A percentile compares a stretch with the other conserved stretches of the same genome.
These are phyloP conservation scores for Phrynocephalus vlangalii DNA, from an alignment of 2,797 vertebrate species.

Conservation along the genomic window DNA sequence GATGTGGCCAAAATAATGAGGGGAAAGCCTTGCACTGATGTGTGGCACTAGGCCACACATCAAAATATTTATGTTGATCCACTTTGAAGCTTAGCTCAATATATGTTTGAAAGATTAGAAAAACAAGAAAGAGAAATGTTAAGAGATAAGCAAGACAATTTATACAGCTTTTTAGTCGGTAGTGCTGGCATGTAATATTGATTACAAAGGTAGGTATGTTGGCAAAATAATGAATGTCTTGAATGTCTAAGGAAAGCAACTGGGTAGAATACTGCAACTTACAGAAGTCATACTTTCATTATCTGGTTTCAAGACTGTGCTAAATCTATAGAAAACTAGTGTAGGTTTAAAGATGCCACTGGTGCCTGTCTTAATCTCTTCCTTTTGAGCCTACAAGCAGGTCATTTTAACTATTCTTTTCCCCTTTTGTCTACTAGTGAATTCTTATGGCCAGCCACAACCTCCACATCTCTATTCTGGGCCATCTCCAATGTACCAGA, in stretches of 20 bases:
- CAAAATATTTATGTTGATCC: not conserved
- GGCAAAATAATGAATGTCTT: not conserved
- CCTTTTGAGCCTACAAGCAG: conserved; percentile 39
- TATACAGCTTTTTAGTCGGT: not conserved
- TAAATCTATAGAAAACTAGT: not conserved
- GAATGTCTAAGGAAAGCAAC: conserved; percentile 8
- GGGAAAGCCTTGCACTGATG: not conserved
- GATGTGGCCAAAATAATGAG: not conserved
- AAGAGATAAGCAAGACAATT: not conserved
- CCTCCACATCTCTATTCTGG: conserved; percentile 81
- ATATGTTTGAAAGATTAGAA: not conserved
- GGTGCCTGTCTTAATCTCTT: conserved; percentile 37
- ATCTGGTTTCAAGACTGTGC: not conserved
- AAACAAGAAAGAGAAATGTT: not conserved
- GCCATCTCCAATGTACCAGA: conserved; percentile 82
- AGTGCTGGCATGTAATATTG: not conserved
- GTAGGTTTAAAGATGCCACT: not conserved
- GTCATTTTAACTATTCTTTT: not conserved
- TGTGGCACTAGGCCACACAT: not conserved
- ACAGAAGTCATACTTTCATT: not conserved
- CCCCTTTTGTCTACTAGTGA: conserved; percentile 70
- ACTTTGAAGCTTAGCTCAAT: not conserved
- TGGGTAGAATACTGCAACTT: conserved; percentile 51
- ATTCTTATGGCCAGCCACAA: conserved; percentile 82
- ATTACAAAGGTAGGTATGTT: not conserved